phyloP scores from a whole-genome alignment of 2,113 vertebrate genomes.

The Pluvianellus socialis region DNA sequence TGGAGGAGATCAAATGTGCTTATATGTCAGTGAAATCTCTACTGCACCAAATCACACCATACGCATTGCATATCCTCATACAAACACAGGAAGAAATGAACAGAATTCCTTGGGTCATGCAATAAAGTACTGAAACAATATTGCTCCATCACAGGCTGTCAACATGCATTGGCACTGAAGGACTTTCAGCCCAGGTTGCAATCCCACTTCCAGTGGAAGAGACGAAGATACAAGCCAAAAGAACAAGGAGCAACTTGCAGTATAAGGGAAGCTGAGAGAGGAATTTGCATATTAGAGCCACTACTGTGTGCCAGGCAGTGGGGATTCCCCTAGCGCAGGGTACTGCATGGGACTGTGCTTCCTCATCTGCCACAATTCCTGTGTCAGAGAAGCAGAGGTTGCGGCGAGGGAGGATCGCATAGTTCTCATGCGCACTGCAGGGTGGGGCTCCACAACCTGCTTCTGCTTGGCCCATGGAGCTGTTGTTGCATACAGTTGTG shows the following conservation, averaged over 20 bases:
- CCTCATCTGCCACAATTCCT: fast-evolving
- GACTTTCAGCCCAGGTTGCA: not conserved
- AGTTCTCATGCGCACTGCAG: not conserved
- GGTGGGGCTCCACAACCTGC: not conserved
- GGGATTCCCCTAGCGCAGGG: not conserved
- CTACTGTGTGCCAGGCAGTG: not conserved
- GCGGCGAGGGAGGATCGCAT: not conserved
- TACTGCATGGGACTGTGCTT: not conserved
- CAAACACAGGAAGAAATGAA: not conserved
- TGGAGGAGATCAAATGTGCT: not conserved
- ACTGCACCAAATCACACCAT: not conserved
- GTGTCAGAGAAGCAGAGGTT: fast-evolving
- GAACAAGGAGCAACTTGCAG: not conserved
- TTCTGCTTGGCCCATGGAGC: not conserved
- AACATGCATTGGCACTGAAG: not conserved
- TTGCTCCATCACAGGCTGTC: not conserved
- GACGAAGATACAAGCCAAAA: not conserved
- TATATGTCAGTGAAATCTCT: not conserved
- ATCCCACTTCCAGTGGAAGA: not conserved
- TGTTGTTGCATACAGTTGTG: fast-evolving
- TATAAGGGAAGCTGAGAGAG: not conserved
- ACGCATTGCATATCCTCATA: not conserved
- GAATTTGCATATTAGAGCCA: not conserved
- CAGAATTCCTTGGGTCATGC: not conserved
- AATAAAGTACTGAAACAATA: not conserved